Conservation (phyloP, 2,113 vertebrate genomes). For the Fulica atra region DNA sequence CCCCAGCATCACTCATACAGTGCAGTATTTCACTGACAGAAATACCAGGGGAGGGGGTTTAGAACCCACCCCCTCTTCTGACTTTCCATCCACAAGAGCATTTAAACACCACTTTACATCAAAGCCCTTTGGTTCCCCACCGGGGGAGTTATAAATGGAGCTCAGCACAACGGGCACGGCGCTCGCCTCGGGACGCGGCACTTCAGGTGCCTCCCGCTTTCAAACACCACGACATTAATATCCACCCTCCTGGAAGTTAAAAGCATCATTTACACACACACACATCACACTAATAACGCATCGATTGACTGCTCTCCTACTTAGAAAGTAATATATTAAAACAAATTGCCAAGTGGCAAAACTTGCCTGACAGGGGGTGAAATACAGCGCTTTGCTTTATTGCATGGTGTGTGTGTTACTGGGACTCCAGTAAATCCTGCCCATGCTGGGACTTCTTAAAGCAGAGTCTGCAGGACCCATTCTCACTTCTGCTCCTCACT, state of each 20-base stretch:
- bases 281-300: slow-evolving; percentile 46
- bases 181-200: not conserved
- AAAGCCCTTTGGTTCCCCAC: slow-evolving; percentile 13
- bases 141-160: slow-evolving; percentile 48
- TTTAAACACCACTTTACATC: slow-evolving; percentile 30
- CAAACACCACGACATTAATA: slow-evolving; percentile 41
- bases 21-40: not conserved
- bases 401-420: slow-evolving; percentile 1
- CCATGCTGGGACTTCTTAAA: not conserved
- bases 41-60: not conserved
- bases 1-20: too few species aligned
- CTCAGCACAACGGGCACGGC: not conserved
- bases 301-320: slow-evolving; percentile 1
- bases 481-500: not conserved
- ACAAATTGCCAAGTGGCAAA: slow-evolving; percentile 60
- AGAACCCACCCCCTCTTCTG: not conserved
- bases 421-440: slow-evolving; percentile 32
- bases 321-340: slow-evolving; percentile 56
- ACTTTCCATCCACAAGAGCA: not conserved
- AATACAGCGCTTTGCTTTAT: slow-evolving; percentile 10
- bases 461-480: not conserved
- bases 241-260: slow-evolving; percentile 27
- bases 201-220: not conserved
- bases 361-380: slow-evolving; percentile 28
- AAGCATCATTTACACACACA: slow-evolving; percentile 45